Evolutionary conservation across 2,888 invertebrate genomes (phyloP).

Genomic region (Cordilura impudica): DNA sequence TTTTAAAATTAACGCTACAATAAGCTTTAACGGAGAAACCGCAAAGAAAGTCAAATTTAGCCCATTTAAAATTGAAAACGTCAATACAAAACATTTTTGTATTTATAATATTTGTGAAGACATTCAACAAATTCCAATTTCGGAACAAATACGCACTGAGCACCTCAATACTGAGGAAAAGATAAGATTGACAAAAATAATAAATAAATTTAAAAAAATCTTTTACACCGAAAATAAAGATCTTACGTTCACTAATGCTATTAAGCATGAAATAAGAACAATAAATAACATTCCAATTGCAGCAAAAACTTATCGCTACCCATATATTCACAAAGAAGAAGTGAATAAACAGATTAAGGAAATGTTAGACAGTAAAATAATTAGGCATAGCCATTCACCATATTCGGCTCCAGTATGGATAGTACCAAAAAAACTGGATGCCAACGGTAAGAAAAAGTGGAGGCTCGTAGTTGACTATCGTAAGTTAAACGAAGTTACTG

Average conservation of each 20-base stretch:
- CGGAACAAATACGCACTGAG: neutral
- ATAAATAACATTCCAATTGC: slow-evolving; percentile 14
- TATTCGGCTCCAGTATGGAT: slow-evolving; percentile 50
- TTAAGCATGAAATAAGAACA: slow-evolving; percentile 9
- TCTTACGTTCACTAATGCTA: neutral
- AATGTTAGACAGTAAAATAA: too few species aligned
- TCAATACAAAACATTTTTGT: neutral
- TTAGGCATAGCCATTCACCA: slow-evolving; percentile 46
- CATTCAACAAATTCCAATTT: too few species aligned
- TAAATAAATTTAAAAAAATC: neutral
- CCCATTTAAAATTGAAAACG: neutral
- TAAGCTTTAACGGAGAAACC: slow-evolving; percentile 1
- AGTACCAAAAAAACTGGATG: too few species aligned
- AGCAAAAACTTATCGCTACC: slow-evolving; percentile 25
- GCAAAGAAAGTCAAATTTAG: neutral
- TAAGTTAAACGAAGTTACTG: too few species aligned
- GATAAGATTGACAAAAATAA: neutral
- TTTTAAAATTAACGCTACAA: slow-evolving; percentile 12
- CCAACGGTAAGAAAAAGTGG: too few species aligned
- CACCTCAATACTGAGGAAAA: neutral
- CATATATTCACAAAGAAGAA: slow-evolving; percentile 25
- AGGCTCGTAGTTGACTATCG: too few species aligned
- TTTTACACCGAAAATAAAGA: neutral
- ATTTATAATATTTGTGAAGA: too few species aligned
- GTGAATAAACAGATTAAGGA: too few species aligned